Conservation (phyloP, 2,797 vertebrate species). For the Loriculus beryllinus region DNA sequence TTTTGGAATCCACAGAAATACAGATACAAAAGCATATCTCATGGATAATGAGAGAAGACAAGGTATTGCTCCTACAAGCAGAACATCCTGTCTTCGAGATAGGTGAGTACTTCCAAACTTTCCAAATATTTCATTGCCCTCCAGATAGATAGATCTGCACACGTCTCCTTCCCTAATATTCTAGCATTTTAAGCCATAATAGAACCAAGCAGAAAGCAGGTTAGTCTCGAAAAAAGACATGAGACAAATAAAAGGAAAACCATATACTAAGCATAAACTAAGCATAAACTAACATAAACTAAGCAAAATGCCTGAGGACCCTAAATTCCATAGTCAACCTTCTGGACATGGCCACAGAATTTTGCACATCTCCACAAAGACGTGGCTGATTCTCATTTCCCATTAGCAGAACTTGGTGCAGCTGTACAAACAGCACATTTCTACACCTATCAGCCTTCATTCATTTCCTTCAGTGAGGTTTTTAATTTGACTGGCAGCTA, state of each 20-base stretch:
- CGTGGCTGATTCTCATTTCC: not conserved
- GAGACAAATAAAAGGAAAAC: not conserved
- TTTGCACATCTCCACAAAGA: not conserved
- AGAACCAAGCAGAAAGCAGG: not conserved
- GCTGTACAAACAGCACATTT: slow-evolving; percentile 53
- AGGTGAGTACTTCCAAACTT: slow-evolving; percentile 46
- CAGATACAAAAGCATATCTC: slow-evolving; percentile 16
- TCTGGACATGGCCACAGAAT: not conserved
- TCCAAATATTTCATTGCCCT: not conserved
- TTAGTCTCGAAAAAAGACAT: not conserved
- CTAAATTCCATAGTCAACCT: not conserved
- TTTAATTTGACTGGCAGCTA: slow-evolving; percentile 50
- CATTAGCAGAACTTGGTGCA: slow-evolving; percentile 38
- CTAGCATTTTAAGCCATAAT: not conserved
- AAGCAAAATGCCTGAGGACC: not conserved
- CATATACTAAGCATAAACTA: no score
- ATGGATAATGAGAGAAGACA: slow-evolving; percentile 16
- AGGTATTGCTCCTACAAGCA: not conserved
- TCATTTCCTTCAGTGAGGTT: slow-evolving; percentile 34
- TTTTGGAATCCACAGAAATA: slow-evolving; percentile 42
- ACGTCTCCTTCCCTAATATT: not conserved
- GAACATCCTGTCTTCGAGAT: not conserved
- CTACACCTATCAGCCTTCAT: slow-evolving; percentile 41
- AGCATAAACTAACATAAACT: no score
- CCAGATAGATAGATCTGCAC: not conserved